Evolutionary conservation across 2,888 invertebrate genomes (phyloP).

Genomic region (Athalia rosae): DNA sequence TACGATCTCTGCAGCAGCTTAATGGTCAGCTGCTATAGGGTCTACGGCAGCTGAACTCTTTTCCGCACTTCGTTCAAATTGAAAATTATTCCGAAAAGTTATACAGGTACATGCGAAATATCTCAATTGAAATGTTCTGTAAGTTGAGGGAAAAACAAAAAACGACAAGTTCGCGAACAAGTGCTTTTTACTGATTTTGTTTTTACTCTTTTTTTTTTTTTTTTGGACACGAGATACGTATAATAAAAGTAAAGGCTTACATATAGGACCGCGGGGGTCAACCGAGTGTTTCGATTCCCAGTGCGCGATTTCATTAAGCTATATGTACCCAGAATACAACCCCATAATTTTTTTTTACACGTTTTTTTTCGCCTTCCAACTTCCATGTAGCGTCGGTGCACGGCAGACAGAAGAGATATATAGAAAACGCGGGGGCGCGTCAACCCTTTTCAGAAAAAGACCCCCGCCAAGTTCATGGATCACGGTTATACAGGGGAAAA

Average conservation of each 20-base stretch:
- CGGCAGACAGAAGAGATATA: constrained; percentile 13
- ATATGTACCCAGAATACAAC: constrained; percentile 9
- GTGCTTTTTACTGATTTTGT: not conserved
- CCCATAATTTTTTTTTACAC: constrained; percentile 4
- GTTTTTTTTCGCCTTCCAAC: not conserved
- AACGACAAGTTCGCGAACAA: not conserved
- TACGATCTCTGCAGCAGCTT: not conserved
- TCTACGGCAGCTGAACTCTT: not conserved
- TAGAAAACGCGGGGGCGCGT: constrained; percentile 13
- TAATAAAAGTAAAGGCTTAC: not conserved
- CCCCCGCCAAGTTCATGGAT: constrained; percentile 11
- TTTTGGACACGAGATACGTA: not conserved
- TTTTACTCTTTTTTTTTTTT: not conserved
- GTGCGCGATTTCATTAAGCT: constrained; percentile 6
- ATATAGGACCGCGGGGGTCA: not conserved
- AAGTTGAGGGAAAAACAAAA: not conserved
- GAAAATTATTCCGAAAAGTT: too few species aligned
- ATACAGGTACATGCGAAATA: too few species aligned
- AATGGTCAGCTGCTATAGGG: not conserved
- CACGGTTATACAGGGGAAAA: constrained; percentile 45
- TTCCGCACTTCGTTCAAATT: not conserved
- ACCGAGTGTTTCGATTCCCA: constrained; percentile 39
- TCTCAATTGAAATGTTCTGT: not conserved
- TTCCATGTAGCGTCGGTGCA: not conserved
- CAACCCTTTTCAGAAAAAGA: constrained; percentile 36